Evolutionary conservation across 2,888 invertebrate species (phyloP).

Genomic region (Hirtodrosophila confusa): DNA sequence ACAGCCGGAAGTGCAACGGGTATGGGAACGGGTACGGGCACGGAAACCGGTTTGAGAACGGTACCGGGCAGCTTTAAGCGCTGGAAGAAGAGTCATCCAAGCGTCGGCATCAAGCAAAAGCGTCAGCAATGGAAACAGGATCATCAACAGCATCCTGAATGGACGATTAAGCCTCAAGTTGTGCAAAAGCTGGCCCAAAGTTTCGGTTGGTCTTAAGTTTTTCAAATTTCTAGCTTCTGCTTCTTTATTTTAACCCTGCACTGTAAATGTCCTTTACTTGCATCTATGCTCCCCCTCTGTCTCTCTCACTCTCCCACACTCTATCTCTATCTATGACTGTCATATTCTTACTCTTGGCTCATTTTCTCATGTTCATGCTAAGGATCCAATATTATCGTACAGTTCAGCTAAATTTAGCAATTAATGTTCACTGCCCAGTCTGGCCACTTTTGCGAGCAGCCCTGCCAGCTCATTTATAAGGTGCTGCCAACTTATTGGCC

Average conservation of each 20-base stretch:
- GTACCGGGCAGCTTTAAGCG: constrained; percentile 66
- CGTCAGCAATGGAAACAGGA: constrained; percentile 12
- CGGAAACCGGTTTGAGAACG: not conserved
- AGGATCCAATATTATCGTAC: too few species aligned
- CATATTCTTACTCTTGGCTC: too few species aligned
- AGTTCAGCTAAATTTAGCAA: too few species aligned
- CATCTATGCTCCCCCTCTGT: not conserved
- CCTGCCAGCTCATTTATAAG: too few species aligned
- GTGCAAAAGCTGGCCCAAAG: constrained; percentile 39
- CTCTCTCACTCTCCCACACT: not conserved
- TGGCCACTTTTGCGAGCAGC: too few species aligned
- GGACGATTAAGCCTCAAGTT: constrained; percentile 34
- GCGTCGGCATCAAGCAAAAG: constrained; percentile 15
- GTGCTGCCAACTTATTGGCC: too few species aligned
- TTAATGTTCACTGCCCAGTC: too few species aligned
- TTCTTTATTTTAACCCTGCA: constrained; percentile 15
- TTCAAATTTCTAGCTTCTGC: constrained; percentile 30
- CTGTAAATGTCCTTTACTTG: not conserved
- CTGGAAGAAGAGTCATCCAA: constrained; percentile 79
- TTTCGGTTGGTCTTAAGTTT: constrained; percentile 82
- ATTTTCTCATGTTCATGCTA: not conserved
- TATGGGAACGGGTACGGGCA: not conserved
- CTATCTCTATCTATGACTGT: not conserved
- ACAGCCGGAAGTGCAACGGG: constrained; percentile 10
- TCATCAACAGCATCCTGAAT: not conserved